These are phyloP conservation scores for Liodrosophila aerea DNA, from an alignment of 2,888 invertebrate genomes.

Conservation along the genomic window DNA sequence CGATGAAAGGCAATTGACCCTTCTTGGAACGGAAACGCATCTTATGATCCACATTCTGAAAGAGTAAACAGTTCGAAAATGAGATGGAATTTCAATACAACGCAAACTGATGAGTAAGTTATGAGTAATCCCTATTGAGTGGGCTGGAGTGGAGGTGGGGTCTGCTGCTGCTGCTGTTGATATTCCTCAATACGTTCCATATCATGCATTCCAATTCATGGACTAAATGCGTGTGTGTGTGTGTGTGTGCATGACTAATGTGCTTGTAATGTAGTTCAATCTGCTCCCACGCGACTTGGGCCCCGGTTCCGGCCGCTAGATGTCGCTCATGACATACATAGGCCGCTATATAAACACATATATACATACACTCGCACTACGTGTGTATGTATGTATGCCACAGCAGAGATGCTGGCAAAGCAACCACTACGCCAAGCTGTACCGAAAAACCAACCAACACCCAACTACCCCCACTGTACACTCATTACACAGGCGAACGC, in stretches of 20 bases:
- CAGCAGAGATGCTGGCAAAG: constrained; percentile 48
- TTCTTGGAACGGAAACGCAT: constrained; percentile 96
- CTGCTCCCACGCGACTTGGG: constrained; percentile 47
- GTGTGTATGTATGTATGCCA: constrained; percentile 55
- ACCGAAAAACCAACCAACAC: constrained; percentile 68
- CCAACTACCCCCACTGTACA: constrained; percentile 65
- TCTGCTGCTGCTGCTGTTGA: constrained; percentile 12
- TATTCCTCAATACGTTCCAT: constrained; percentile 28
- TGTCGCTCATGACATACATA: constrained; percentile 75
- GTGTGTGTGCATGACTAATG: constrained; percentile 53
- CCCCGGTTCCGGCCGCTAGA: constrained; percentile 50
- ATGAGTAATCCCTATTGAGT: constrained; percentile 9
- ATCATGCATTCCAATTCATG: constrained; percentile 48
- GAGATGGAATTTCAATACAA: neutral
- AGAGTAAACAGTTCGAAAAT: neutral
- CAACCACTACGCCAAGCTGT: constrained; percentile 68
- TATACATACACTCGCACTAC: constrained; percentile 18
- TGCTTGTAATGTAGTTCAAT: constrained; percentile 66
- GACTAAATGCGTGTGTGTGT: constrained; percentile 13
- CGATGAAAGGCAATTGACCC: constrained; percentile 96
- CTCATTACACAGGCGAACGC: constrained; percentile 54
- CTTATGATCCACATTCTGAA: constrained; percentile 96
- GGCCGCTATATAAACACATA: constrained; percentile 29
- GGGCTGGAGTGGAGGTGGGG: constrained; percentile 46
- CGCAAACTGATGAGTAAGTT: constrained; percentile 33